Evolutionary conservation across 2,888 invertebrate genomes (phyloP), one percentile per base, ranked within the genome.

Genomic region (Eupelmus urozonus): DNA sequence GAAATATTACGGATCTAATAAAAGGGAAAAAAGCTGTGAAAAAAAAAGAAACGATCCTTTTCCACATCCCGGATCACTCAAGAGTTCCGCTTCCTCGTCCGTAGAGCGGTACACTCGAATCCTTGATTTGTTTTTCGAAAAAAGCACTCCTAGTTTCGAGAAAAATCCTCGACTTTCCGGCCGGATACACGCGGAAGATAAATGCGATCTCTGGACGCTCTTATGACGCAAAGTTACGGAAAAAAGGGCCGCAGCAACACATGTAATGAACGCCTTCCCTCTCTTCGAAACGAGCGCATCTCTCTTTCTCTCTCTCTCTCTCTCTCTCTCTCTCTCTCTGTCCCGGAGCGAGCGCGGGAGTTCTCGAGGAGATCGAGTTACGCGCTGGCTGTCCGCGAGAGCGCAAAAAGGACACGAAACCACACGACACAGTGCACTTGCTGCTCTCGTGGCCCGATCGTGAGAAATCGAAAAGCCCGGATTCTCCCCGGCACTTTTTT

Each of bases 391-490:
- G 18, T 18, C 25, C 55, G 27, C 53, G 53, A 0, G 62, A 74
- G 81, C 82, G 85, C 83, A 84, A 85, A 86, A 85, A 83, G 84
- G 82, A 81, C 78, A 78, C 76, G 83, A 85, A 85, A 86, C 84
- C 85, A 80, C 83, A 82, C 70, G 70, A 59, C 72, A 23, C 67
- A 59, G 45, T 67, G 75, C 75, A 67, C 67, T 67, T 40, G 51
- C 27, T 27, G 18, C 18, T 40, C 72, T 42, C 53, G 27, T n/a
- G 40, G 40, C 49, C 71, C n/a, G 67, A 74, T 78, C 79, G 79
- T 79, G 79, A 75, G 79, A 79, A 79, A 76, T 69, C 62, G 57
- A 62, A 59, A 55, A 42, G 59, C 16, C 4, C 55, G 7, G 11
- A 34, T 34, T 34, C 34, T 34, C 34, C 34, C 34, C n/a, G n/a